Conservation (phyloP, 2,797 vertebrate genomes). For the Rhynchotus rufescens region DNA sequence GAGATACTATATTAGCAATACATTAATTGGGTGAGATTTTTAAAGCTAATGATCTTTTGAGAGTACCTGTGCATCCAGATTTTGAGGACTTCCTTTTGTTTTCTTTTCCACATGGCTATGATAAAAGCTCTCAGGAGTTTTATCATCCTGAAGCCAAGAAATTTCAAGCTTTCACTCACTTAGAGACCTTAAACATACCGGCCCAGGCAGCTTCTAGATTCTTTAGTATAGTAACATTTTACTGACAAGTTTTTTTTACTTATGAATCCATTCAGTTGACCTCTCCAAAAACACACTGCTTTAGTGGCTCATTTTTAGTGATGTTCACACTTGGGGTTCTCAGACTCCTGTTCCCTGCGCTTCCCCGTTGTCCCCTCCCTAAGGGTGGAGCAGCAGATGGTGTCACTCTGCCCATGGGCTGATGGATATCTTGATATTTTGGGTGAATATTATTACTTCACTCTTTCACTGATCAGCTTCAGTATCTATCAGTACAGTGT, state of each 20-base stretch:
- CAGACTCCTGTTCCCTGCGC: not conserved
- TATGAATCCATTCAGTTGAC: not conserved
- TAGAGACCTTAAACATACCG: not conserved
- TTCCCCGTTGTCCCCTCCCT: not conserved
- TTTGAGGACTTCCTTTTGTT: not conserved
- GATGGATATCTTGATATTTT: not conserved
- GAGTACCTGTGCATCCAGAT: not conserved
- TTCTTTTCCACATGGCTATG: not conserved
- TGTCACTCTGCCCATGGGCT: not conserved
- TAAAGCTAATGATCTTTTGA: not conserved
- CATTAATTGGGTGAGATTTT: not conserved
- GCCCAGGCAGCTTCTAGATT: not conserved
- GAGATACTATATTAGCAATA: not conserved
- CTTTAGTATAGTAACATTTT: not conserved
- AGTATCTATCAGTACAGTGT: not conserved
- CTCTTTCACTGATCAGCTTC: not conserved
- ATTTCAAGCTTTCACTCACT: rapidly evolving
- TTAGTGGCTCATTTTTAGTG: not conserved
- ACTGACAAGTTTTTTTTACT: not conserved
- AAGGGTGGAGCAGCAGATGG: not conserved
- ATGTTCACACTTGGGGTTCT: not conserved
- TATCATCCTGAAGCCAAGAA: not conserved
- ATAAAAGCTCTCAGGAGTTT: not conserved
- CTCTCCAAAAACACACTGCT: not conserved
- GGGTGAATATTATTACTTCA: not conserved